Conservation (phyloP, 2,888 invertebrate species). For the Arctia plantaginis region DNA sequence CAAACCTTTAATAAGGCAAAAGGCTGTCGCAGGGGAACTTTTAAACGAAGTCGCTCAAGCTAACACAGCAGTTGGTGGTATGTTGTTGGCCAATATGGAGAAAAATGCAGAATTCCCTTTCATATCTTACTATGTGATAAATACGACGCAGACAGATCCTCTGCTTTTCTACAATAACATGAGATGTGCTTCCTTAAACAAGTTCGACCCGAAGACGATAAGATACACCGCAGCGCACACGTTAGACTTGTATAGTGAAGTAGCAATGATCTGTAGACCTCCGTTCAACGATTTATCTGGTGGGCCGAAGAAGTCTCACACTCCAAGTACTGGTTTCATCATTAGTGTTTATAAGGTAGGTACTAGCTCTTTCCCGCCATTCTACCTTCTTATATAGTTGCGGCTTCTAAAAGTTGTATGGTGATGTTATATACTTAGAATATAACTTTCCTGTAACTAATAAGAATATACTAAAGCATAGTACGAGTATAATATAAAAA, state of each 20-base stretch:
- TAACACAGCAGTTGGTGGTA: slow-evolving; percentile 92
- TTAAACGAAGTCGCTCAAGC: slow-evolving; percentile 91
- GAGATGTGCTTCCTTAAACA: slow-evolving; percentile 92
- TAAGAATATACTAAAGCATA: too few species aligned
- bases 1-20: slow-evolving; percentile 92
- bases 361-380: not conserved
- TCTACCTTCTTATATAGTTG: not conserved
- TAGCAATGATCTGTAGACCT: slow-evolving; percentile 95
- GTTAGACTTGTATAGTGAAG: slow-evolving; percentile 95
- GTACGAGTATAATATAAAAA: not conserved
- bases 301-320: slow-evolving; percentile 91
- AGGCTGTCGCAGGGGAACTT: slow-evolving; percentile 91
- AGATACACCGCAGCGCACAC: slow-evolving; percentile 96
- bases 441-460: not conserved
- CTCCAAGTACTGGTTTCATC: slow-evolving; percentile 94
- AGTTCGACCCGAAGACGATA: slow-evolving; percentile 92
- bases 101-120: slow-evolving; percentile 96
- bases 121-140: slow-evolving; percentile 96
- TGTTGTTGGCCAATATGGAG: slow-evolving; percentile 96
- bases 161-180: slow-evolving; percentile 94
- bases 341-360: slow-evolving; percentile 94
- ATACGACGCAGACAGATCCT: slow-evolving; percentile 94
- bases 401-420: not conserved
- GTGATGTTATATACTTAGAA: not conserved
- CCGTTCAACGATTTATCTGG: slow-evolving; percentile 93